Conservation (phyloP, 2,113 vertebrate species). For the Capreolus pygargus region DNA sequence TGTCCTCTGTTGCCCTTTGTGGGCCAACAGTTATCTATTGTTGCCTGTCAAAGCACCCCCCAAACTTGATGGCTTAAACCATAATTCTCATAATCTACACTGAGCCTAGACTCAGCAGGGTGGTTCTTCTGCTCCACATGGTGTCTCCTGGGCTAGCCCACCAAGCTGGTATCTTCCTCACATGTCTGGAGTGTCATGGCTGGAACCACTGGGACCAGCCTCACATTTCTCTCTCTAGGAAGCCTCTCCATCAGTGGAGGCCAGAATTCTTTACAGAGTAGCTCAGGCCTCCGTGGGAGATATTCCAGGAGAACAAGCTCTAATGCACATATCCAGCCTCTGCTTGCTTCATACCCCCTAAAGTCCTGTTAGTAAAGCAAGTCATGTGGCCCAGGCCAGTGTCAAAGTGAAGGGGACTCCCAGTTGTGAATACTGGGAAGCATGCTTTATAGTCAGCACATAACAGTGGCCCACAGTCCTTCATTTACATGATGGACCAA, state of each 20-base stretch:
- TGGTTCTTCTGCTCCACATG: background rate
- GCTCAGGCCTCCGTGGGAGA: background rate
- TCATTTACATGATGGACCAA: accelerated
- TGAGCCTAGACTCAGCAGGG: background rate
- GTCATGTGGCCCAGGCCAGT: background rate
- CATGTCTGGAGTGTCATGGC: background rate
- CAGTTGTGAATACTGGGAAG: background rate
- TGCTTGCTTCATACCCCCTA: background rate
- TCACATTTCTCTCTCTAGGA: background rate
- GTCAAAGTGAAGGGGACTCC: background rate
- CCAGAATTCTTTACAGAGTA: background rate
- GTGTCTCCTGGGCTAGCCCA: background rate
- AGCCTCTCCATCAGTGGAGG: background rate
- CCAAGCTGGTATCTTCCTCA: background rate
- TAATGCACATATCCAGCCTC: background rate
- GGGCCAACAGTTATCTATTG: background rate
- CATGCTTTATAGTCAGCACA: background rate
- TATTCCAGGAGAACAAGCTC: background rate
- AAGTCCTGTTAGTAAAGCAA: background rate
- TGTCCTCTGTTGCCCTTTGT: background rate
- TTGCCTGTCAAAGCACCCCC: background rate
- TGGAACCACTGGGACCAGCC: too few relatives aligned
- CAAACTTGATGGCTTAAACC: background rate
- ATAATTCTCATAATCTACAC: background rate
- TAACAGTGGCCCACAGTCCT: background rate